phyloP scores from a whole-genome alignment of 1,140 invertebrate genomes.

The Polyergus mexicanus region DNA sequence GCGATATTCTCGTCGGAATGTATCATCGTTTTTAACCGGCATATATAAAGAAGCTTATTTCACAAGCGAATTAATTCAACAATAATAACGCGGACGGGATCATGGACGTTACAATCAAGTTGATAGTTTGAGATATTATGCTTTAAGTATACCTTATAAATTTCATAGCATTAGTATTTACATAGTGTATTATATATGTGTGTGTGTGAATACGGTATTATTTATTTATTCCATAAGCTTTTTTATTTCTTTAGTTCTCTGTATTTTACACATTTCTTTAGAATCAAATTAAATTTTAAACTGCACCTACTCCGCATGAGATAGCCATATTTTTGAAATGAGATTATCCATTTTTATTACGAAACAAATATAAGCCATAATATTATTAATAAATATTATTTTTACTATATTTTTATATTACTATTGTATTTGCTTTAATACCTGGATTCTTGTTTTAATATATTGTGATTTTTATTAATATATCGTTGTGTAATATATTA shows the following conservation, averaged over 20 bases:
- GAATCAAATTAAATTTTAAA: background rate
- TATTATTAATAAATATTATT: background rate
- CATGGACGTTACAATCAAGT: background rate
- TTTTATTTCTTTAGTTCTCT: background rate
- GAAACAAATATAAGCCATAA: background rate
- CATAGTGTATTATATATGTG: too few relatives aligned
- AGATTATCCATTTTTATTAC: slow-evolving; percentile 7
- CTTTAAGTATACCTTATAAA: too few relatives aligned
- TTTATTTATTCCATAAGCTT: background rate
- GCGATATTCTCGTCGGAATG: background rate
- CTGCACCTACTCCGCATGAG: background rate
- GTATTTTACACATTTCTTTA: background rate
- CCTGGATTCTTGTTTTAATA: background rate
- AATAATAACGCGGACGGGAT: background rate
- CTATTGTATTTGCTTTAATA: background rate
- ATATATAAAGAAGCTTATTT: background rate
- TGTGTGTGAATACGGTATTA: too few relatives aligned
- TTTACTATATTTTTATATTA: background rate
- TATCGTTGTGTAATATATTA: slow-evolving; percentile 25
- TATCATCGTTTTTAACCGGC: background rate
- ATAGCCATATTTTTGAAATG: background rate
- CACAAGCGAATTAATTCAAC: background rate
- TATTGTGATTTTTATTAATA: background rate
- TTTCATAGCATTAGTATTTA: too few relatives aligned
- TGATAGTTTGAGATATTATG: background rate